These are phyloP conservation scores for Platycercus adscitus DNA, from an alignment of 2,113 vertebrate species.

Conservation along the genomic window DNA sequence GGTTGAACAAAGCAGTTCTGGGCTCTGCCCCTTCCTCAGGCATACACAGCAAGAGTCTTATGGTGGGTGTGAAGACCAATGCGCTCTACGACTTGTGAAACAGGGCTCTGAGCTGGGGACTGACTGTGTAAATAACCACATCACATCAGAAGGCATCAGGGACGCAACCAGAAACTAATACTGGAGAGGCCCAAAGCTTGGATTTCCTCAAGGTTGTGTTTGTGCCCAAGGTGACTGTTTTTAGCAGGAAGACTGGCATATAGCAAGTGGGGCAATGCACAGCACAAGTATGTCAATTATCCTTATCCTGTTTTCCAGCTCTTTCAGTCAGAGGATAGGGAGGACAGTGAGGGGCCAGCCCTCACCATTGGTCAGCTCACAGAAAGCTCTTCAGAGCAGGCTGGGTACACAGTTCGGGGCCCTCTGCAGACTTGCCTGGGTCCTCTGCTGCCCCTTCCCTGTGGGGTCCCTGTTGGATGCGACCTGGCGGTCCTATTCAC, in stretches of 20 bases:
- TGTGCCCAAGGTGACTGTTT: background rate
- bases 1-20: background rate
- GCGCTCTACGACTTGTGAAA: background rate
- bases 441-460: background rate
- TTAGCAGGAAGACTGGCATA: background rate
- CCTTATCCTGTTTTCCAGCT: background rate
- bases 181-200: background rate
- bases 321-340: background rate
- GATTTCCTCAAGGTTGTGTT: background rate
- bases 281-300: background rate
- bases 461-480: background rate
- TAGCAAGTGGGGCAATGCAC: background rate
- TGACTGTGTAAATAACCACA: background rate
- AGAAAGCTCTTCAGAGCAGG: background rate
- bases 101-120: background rate
- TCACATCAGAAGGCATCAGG: background rate
- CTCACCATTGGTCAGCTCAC: background rate
- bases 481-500: background rate
- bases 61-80: background rate
- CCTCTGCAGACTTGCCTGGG: background rate
- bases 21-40: background rate
- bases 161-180: background rate
- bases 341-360: background rate
- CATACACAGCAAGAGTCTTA: rapidly evolving
- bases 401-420: background rate